Conservation (phyloP, 2,113 vertebrate genomes). For the Eptesicus fuscus region DNA sequence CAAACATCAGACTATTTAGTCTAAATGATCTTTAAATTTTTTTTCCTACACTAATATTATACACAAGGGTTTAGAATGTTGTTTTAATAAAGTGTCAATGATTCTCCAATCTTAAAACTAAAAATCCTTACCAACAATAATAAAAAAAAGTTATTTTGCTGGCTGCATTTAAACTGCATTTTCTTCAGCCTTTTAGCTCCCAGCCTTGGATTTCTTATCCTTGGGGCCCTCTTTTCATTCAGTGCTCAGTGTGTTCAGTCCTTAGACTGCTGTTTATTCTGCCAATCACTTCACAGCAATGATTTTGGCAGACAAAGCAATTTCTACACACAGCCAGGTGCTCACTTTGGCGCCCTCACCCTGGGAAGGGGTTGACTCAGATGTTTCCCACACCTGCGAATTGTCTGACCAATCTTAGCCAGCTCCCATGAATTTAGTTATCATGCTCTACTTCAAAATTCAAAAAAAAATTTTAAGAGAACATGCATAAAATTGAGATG, state of each 20-base stretch:
- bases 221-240: conserved; percentile 28
- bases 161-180: neutral
- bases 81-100: neutral
- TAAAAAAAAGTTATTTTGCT: neutral
- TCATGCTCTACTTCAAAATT: conserved; percentile 74
- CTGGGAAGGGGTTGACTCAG: conserved; percentile 69
- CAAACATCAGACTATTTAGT: neutral
- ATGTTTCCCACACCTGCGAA: conserved; percentile 79
- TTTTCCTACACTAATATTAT: neutral
- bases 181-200: neutral
- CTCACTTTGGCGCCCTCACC: conserved; percentile 46
- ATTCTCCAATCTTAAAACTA: neutral
- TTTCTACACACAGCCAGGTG: conserved; percentile 70
- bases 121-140: neutral
- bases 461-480: neutral
- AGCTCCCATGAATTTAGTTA: conserved; percentile 70
- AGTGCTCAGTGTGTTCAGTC: conserved; percentile 12
- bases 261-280: conserved; percentile 38
- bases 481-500: conserved; percentile 32
- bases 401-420: conserved; percentile 42
- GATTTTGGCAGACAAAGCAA: conserved; percentile 75
- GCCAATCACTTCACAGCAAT: conserved; percentile 27
- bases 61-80: neutral
- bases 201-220: neutral
- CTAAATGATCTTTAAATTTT: neutral